phyloP scores from a whole-genome alignment of 2,797 vertebrate species.

The Phrynocephalus forsythii region DNA sequence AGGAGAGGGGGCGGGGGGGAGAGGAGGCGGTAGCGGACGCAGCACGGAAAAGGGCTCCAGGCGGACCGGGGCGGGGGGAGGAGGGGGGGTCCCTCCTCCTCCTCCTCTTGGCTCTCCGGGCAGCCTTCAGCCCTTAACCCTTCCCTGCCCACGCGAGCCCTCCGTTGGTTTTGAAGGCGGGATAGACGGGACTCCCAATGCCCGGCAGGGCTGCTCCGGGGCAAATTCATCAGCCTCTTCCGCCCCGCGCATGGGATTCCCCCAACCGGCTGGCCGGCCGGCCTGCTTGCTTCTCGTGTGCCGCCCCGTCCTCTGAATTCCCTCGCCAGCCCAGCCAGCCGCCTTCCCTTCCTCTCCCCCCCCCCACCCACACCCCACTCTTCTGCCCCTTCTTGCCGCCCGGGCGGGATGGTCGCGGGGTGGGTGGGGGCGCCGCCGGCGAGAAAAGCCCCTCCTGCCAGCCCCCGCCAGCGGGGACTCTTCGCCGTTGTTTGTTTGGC shows the following conservation, averaged over 20 bases:
- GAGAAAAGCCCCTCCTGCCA: too few relatives aligned
- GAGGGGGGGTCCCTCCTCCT: background rate
- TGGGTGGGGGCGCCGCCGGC: background rate
- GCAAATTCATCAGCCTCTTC: too few relatives aligned
- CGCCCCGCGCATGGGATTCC: too few relatives aligned
- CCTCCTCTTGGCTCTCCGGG: background rate
- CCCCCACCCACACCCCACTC: too few relatives aligned
- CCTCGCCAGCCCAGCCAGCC: background rate
- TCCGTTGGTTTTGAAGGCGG: background rate
- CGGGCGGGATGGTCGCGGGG: background rate
- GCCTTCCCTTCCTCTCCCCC: background rate
- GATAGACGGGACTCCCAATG: too few relatives aligned
- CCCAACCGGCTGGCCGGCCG: too few relatives aligned
- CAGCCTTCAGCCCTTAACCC: background rate
- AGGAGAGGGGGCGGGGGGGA: too few relatives aligned
- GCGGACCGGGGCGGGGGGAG: background rate
- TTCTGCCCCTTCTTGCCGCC: too few relatives aligned
- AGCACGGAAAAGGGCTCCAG: background rate
- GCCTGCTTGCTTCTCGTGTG: background rate
- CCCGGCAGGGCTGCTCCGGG: too few relatives aligned
- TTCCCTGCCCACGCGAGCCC: background rate
- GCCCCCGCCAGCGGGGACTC: background rate
- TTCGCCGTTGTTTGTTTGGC: background rate
- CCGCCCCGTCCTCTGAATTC: background rate
- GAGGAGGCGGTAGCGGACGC: too few relatives aligned